Evolutionary conservation across 1,140 invertebrate genomes (phyloP).

Genomic region (Heliconius congener): DNA sequence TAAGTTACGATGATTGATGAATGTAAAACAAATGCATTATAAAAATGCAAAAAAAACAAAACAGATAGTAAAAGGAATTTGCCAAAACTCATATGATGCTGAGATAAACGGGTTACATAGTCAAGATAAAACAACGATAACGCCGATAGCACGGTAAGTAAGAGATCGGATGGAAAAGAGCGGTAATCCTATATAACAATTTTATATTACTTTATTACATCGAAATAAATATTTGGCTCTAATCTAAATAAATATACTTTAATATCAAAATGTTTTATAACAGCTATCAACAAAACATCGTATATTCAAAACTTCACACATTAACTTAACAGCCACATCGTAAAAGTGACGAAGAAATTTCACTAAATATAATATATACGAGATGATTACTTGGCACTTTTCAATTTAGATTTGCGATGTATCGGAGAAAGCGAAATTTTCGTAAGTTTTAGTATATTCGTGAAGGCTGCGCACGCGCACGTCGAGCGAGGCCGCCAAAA

Average conservation of each 20-base stretch:
- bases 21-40: not conserved
- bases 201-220: not conserved
- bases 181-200: not conserved
- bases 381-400: slow-evolving; percentile 43
- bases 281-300: slow-evolving; percentile 12
- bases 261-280: not conserved
- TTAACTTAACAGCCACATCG: slow-evolving; percentile 14
- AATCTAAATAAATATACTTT: slow-evolving; percentile 10
- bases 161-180: not conserved
- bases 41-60: not conserved
- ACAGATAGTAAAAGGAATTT: not conserved
- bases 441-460: slow-evolving; percentile 13
- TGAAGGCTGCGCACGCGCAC: slow-evolving; percentile 52
- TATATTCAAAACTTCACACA: slow-evolving; percentile 6
- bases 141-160: slow-evolving; percentile 9
- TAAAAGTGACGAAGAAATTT: slow-evolving; percentile 34
- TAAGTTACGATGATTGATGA: not conserved
- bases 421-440: slow-evolving; percentile 56
- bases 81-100: not conserved
- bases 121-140: slow-evolving; percentile 26
- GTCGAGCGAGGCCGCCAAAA: slow-evolving; percentile 59
- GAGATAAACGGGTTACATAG: slow-evolving; percentile 22
- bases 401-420: slow-evolving; percentile 44
- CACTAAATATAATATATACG: slow-evolving; percentile 32
- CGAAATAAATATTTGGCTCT: not conserved